phyloP scores from a whole-genome alignment of 1,140 invertebrate genomes.

The Cotesia vestalis region DNA sequence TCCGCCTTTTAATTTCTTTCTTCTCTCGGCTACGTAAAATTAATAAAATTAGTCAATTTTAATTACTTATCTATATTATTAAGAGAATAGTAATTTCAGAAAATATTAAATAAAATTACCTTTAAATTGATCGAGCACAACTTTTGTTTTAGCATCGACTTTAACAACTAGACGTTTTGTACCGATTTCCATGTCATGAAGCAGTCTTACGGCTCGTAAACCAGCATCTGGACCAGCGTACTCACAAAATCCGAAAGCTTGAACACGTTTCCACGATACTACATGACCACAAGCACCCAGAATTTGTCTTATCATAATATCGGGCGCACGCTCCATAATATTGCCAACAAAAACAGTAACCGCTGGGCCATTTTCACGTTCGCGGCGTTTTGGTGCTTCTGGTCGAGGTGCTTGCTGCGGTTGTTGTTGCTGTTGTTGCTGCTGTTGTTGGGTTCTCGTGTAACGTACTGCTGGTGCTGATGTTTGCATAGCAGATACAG shows the following conservation, averaged over 20 bases:
- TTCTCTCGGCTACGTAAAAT: conserved; percentile 65
- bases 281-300: conserved; percentile 91
- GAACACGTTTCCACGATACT: conserved; percentile 96
- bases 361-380: conserved; percentile 75
- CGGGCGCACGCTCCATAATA: conserved; percentile 94
- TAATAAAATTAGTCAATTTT: conserved; percentile 21
- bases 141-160: conserved; percentile 98
- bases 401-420: conserved; percentile 43
- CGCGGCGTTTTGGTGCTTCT: conserved; percentile 57
- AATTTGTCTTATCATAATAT: conserved; percentile 93
- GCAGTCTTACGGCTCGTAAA: conserved; percentile 88
- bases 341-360: conserved; percentile 99
- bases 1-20: conserved; percentile 69
- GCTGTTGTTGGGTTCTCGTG: conserved; percentile 46
- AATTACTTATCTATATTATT: neutral
- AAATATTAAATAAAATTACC: conserved; percentile 62
- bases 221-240: conserved; percentile 94
- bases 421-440: no score
- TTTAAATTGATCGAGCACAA: conserved; percentile 92
- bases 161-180: conserved; percentile 95
- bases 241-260: conserved; percentile 99
- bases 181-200: conserved; percentile 94
- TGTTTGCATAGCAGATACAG: conserved; percentile 65
- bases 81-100: neutral
- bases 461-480: conserved; percentile 64